Evolutionary conservation across 2,113 vertebrate genomes (phyloP).

Genomic region (Mus spicilegus): DNA sequence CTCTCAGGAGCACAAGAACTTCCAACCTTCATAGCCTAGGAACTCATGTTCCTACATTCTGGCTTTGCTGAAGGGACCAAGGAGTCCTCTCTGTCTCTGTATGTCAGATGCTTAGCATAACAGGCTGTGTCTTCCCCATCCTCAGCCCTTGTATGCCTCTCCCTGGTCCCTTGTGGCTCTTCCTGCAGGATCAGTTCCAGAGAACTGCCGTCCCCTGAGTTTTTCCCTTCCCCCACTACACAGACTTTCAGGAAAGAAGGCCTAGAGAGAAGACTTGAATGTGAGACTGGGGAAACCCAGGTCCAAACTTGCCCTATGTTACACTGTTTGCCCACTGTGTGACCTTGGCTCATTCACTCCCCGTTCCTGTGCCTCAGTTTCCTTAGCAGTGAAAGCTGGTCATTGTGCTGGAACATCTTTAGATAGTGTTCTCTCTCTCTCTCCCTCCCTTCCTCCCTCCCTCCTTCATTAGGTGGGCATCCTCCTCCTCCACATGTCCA

Average conservation of each 20-base stretch:
- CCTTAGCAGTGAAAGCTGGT: neutral
- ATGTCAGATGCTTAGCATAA: neutral
- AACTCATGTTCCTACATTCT: neutral
- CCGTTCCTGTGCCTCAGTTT: neutral
- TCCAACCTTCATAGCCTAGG: neutral
- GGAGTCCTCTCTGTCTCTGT: neutral
- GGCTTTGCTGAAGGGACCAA: neutral
- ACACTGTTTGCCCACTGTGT: neutral
- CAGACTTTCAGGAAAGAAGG: neutral
- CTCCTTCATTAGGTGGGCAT: neutral
- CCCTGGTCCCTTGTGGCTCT: neutral
- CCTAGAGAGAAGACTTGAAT: neutral
- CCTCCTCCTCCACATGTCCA: neutral
- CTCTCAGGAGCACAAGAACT: neutral
- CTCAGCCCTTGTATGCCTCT: neutral
- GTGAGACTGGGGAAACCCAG: neutral
- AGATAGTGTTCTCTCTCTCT: neutral
- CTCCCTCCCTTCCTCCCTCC: neutral
- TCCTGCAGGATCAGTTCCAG: too few relatives aligned
- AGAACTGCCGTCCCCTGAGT: neutral
- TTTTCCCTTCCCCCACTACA: neutral
- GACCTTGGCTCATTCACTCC: neutral
- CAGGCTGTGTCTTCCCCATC: neutral
- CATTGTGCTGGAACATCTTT: neutral
- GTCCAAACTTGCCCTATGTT: neutral